phyloP scores from a whole-genome alignment of 2,888 invertebrate species.

The Eucriotettix oculatus region DNA sequence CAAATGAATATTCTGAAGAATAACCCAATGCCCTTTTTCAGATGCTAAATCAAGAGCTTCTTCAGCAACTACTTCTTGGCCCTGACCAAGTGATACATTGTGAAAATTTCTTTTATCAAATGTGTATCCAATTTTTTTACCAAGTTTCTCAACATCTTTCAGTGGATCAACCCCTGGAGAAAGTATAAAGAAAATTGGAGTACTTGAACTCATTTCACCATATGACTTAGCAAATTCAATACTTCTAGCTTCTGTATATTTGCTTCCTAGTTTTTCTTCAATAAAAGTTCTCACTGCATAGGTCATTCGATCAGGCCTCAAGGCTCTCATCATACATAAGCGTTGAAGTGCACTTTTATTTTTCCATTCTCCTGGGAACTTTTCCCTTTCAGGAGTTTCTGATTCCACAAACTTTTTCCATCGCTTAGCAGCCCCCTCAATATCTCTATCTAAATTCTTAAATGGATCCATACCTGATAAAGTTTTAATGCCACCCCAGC shows the following conservation, averaged over 20 bases:
- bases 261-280: conserved; percentile 71
- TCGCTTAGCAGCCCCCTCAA: conserved; percentile 24
- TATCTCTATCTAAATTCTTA: conserved; percentile 47
- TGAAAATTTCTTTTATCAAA: conserved; percentile 71
- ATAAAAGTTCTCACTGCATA: conserved; percentile 78
- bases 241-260: conserved; percentile 61
- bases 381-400: conserved; percentile 84
- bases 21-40: conserved; percentile 75
- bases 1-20: conserved; percentile 83
- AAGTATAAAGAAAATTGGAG: conserved; percentile 84
- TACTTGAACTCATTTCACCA: conserved; percentile 66
- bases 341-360: conserved; percentile 69
- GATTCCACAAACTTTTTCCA: conserved; percentile 89
- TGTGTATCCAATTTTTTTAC: conserved; percentile 62
- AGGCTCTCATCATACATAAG: conserved; percentile 80
- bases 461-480: conserved; percentile 65
- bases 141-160: conserved; percentile 80
- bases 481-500: conserved; percentile 71
- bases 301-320: conserved; percentile 86
- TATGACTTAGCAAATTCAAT: conserved; percentile 74
- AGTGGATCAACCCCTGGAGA: conserved; percentile 90
- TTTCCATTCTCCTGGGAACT: conserved; percentile 93
- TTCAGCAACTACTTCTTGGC: conserved; percentile 86
- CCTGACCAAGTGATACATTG: conserved; percentile 86
- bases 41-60: conserved; percentile 65